phyloP scores from a whole-genome alignment of 2,113 vertebrate species.

The Puntigrus tetrazona region DNA sequence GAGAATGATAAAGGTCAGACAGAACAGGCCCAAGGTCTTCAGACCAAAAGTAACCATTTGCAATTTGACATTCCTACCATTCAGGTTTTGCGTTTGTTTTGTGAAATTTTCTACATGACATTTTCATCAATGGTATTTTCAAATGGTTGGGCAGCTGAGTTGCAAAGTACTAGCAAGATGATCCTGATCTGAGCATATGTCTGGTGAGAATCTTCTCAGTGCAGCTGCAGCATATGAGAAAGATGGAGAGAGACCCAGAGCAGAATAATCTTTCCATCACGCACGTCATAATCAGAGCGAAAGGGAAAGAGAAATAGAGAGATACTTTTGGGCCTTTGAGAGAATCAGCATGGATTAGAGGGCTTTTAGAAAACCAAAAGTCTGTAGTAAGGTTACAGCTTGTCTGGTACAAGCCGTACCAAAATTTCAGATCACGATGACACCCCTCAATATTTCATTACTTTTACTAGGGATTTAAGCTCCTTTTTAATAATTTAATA shows the following conservation, averaged over 20 bases:
- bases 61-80: background rate
- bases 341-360: slow-evolving; percentile 39
- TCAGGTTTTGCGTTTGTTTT: background rate
- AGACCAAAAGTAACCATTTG: background rate
- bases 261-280: slow-evolving; percentile 22
- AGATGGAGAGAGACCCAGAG: background rate
- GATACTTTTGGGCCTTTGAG: slow-evolving; percentile 21
- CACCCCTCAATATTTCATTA: background rate
- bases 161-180: background rate
- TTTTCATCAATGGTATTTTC: background rate
- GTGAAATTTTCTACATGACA: background rate
- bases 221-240: background rate
- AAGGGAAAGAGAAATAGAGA: slow-evolving; percentile 32
- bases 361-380: slow-evolving; percentile 17
- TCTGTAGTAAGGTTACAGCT: slow-evolving; percentile 15
- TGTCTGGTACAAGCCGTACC: slow-evolving; percentile 4
- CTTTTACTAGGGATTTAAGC: background rate
- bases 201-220: slow-evolving; percentile 12
- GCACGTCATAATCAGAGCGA: slow-evolving; percentile 61
- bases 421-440: slow-evolving; percentile 6
- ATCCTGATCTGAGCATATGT: slow-evolving; percentile 35
- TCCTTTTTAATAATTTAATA: too few species aligned
- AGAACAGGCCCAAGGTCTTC: background rate
- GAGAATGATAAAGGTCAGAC: background rate
- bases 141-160: background rate